These are phyloP conservation scores for Dryadula phaetusa DNA, from an alignment of 2,888 invertebrate species.

Conservation along the genomic window DNA sequence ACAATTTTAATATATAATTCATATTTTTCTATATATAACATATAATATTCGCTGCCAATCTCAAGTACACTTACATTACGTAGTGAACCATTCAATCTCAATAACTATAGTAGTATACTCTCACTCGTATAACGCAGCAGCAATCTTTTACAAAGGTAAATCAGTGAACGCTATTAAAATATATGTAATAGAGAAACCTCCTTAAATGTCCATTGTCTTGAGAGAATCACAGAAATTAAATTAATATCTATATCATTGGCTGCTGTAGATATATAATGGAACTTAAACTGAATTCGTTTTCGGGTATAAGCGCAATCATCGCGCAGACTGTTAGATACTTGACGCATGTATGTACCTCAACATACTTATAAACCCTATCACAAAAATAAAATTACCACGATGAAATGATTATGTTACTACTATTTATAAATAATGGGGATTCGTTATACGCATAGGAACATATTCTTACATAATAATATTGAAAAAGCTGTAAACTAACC, in stretches of 20 bases:
- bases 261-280: too few species aligned
- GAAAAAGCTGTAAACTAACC: not conserved
- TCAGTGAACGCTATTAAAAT: not conserved
- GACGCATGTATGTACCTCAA: too few species aligned
- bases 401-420: too few species aligned
- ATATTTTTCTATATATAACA: too few species aligned
- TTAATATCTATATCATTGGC: too few species aligned
- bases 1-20: not conserved
- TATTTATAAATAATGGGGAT: too few species aligned
- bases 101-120: not conserved
- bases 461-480: constrained; percentile 34
- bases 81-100: not conserved
- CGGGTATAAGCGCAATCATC: too few species aligned
- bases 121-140: not conserved
- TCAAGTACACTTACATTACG: not conserved
- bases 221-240: not conserved
- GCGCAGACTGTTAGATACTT: too few species aligned
- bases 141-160: not conserved
- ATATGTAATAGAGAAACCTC: not conserved
- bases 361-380: too few species aligned
- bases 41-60: not conserved
- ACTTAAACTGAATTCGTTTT: too few species aligned
- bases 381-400: too few species aligned
- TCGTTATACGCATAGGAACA: not conserved
- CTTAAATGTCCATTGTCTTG: not conserved